phyloP scores from a whole-genome alignment of 2,797 vertebrate genomes.

The Alfaro cultratus region DNA sequence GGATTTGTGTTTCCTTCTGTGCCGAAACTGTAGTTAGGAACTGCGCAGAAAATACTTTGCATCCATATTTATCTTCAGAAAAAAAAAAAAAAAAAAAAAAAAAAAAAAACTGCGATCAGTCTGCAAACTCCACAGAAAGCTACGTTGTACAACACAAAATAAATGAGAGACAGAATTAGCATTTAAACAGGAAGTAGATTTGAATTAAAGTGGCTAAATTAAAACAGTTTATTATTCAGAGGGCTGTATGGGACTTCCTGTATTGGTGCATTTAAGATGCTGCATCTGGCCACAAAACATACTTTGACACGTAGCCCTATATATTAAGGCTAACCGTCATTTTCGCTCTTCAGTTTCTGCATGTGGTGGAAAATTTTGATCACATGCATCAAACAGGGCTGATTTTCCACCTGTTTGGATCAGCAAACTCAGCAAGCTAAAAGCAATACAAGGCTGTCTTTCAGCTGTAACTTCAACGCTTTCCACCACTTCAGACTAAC shows the following conservation, averaged over 20 bases:
- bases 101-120: not conserved
- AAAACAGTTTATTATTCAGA: conserved; percentile 4
- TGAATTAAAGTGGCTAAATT: not conserved
- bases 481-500: conserved; percentile 15
- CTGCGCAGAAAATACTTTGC: conserved; percentile 55
- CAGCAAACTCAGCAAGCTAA: conserved; percentile 2
- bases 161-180: not conserved
- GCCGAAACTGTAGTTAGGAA: conserved; percentile 74
- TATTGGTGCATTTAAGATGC: not conserved
- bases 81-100: conserved; percentile 12
- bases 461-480: not conserved
- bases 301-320: not conserved
- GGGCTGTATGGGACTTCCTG: conserved; percentile 15
- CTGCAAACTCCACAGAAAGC: not conserved
- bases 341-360: conserved; percentile 9
- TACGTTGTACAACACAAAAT: not conserved
- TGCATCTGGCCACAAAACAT: conserved; percentile 12
- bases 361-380: not conserved
- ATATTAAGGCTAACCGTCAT: not conserved
- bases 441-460: not conserved
- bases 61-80: no score
- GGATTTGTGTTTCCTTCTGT: conserved; percentile 70
- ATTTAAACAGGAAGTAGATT: conserved; percentile 9
- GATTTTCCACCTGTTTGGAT: conserved; percentile 1
- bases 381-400: not conserved